Base-by-base conservation (phyloP, 1,140 invertebrate genomes). In the Ceratosolen solmsi region DNA sequence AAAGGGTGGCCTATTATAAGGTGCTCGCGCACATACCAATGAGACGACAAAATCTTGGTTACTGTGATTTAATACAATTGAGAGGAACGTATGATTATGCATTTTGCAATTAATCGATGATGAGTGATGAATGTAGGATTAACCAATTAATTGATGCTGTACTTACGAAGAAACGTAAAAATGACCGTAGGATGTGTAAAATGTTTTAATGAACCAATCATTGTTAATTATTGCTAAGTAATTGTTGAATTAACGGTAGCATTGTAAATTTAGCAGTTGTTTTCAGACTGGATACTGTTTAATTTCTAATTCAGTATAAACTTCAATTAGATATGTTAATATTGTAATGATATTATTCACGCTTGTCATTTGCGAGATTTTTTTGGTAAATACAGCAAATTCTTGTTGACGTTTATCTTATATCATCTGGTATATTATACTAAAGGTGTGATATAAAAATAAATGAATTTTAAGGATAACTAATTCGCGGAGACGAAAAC, bases 1-100 rank as follows among this genome's bases (percentile, higher is more conserved):
- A 76, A 97, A 96, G 87, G 96, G 96, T 65, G 96, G 96, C 22
- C 92, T 96, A 84, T 93, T 96, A 83, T 96, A 94, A 92, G 82
- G 68, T 46, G 17, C 73, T 82, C 27, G n/a, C 22, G 22, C 41
- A 13, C 5, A 5, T 38, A 9, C 22, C 36, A 20, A 3, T 38
- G 17, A 22, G 33, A 2, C 30, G 11, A 70, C 11, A 25, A 30
- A 46, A 71, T 65, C 60, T 38, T 60, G 73, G 13, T 71, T 82
- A 71, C 11, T 51, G 33, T 4, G 41, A 70, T 68, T 68, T 72
- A 81, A 68, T 70, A 81, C 27, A 20, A 70, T 74, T 56, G 63
- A 78, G 70, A 13, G 9, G 22, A 81, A 68, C 51, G 20, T 49
- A 73, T 13, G 17, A 63, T 65, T 27, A 33, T 11, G 15, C 1